Evolutionary conservation across 2,113 vertebrate species (phyloP).

Genomic region (Aegypius monachus): DNA sequence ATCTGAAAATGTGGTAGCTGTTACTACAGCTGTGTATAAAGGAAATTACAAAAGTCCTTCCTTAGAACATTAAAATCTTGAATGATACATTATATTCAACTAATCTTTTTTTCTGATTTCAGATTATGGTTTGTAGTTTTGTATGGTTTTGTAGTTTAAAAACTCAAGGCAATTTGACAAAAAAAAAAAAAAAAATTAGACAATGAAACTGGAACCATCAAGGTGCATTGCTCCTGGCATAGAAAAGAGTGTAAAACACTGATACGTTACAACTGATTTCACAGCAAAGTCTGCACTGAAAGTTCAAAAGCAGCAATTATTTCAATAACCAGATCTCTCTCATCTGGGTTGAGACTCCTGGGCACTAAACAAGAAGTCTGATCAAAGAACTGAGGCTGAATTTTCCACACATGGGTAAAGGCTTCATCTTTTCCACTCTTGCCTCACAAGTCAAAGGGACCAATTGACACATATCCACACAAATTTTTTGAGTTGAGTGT

Average conservation of each 20-base stretch:
- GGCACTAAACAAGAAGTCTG: background rate
- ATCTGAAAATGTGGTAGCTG: background rate
- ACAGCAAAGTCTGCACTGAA: background rate
- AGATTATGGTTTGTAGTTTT: background rate
- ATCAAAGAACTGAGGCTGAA: background rate
- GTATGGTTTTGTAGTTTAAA: background rate
- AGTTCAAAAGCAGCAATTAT: background rate
- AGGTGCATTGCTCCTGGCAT: background rate
- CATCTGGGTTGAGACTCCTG: background rate
- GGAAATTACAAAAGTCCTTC: background rate
- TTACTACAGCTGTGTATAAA: background rate
- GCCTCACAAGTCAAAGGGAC: background rate
- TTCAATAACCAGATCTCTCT: background rate
- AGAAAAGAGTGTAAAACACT: background rate
- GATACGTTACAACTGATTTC: background rate
- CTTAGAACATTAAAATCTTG: background rate
- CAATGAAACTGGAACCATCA: background rate
- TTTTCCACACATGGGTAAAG: background rate
- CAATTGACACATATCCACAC: rapidly evolving
- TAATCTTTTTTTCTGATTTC: background rate
- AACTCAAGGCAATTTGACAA: background rate
- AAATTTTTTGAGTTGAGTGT: background rate
- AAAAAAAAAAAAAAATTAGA: background rate
- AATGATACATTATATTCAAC: background rate
- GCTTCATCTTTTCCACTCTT: background rate